Base-by-base conservation (phyloP, 2,888 invertebrate genomes). In the Drosophila atroscutellata region DNA sequence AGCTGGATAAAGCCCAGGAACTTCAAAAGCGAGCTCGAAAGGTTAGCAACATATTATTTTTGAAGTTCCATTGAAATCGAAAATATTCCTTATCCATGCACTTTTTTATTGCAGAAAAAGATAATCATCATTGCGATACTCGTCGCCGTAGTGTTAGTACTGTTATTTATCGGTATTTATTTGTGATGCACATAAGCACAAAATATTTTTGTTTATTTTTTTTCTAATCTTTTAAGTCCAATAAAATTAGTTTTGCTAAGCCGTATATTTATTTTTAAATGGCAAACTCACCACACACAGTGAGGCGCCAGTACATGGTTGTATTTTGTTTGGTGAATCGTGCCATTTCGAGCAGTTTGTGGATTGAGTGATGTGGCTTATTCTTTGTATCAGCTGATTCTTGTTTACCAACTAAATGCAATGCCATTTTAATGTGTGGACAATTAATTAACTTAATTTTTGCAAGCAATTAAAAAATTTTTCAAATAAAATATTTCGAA, bases 151-250 rank as follows among this genome's bases (percentile, higher is more conserved):
- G 57, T 91, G 52, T 42, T 91, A 83, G 76, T 91, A 69, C 80
- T 91, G 80, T 72, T 91, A 62, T 81, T 91, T 71, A 78, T 91
- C 70, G 91, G 87, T 81, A 79, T 89, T 77, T 91, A 82, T 89
- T 90, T 91, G 86, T 91, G 79, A 91, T 82, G 54, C 56, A 57
- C 30, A 39, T 42, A 37, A 28, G 30, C 64, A 56, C 55, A 51
- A 72, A n/a, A 52, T 34, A 15, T 58, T 18, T 45, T 2, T 39
- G 37, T 55, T 9, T 30, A 15, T 15, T 8, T 32, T 65, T 68
- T 74, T 81, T 72, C 76, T 78, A 74, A 70, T 66, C n/a, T 42
- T 54, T 34, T 86, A 86, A 78, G 80, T 6, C 2, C 55, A 80
- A 84, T 78, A 80, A 71, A 81, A 50, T 50, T 34, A 24, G 59